phyloP scores from a whole-genome alignment of 2,113 vertebrate species.

The Petroica traversi region DNA sequence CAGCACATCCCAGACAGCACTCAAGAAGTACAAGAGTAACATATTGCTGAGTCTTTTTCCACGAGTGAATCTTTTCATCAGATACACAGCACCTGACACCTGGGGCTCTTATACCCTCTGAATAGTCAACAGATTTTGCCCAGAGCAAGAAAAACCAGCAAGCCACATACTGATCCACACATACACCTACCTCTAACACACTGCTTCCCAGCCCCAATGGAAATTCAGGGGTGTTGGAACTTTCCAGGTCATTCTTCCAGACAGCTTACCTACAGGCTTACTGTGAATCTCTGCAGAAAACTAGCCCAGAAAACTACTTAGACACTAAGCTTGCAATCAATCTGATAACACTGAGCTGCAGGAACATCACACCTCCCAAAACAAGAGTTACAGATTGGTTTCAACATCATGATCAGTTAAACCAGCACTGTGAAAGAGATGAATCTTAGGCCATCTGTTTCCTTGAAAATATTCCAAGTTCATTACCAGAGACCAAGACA shows the following conservation, averaged over 20 bases:
- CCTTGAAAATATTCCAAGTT: neutral
- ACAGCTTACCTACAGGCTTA: neutral
- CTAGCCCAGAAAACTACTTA: neutral
- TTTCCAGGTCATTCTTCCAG: neutral
- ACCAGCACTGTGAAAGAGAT: neutral
- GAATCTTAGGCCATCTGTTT: neutral
- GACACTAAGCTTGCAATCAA: neutral
- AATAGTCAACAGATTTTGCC: conserved; percentile 1
- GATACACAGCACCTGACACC: conserved; percentile 32
- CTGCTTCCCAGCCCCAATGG: neutral
- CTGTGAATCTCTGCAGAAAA: neutral
- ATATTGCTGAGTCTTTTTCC: neutral
- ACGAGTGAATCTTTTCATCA: conserved; percentile 33
- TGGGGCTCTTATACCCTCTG: neutral
- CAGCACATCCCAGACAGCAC: neutral
- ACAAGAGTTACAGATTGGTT: neutral
- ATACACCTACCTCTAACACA: neutral
- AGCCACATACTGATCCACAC: neutral
- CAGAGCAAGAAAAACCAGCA: neutral
- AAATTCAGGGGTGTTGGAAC: neutral
- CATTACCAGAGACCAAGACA: neutral
- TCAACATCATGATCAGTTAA: neutral
- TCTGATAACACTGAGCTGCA: neutral
- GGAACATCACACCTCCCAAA: neutral
- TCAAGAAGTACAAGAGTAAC: neutral